A percentile compares a stretch with the other conserved stretches of the same genome.
Evolutionary conservation across 2,113 vertebrate species (phyloP).

Genomic region (Larimichthys polyactis): DNA sequence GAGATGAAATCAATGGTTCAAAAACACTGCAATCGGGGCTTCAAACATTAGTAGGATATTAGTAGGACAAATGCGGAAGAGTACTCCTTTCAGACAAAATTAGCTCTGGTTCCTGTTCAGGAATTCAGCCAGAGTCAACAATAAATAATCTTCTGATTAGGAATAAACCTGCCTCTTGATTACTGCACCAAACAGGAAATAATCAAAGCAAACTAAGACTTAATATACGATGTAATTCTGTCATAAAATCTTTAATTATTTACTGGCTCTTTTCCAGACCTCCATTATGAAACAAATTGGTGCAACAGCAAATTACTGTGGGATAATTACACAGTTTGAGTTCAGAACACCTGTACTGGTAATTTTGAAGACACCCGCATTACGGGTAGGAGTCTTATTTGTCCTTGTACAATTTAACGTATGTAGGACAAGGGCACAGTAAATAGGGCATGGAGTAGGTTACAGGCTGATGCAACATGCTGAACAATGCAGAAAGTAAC

Average conservation of each 20-base stretch:
- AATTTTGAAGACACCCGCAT: slow-evolving; percentile 23
- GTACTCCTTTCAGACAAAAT: no score
- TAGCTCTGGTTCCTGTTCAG: no score
- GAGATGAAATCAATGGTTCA: no score
- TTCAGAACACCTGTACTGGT: slow-evolving; percentile 37
- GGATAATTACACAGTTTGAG: slow-evolving; percentile 10
- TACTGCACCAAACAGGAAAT: not conserved
- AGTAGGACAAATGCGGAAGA: no score
- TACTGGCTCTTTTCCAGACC: not conserved
- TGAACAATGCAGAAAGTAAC: slow-evolving; percentile 47
- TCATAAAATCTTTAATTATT: not conserved
- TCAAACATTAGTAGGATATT: no score
- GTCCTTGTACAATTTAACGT: slow-evolving; percentile 28
- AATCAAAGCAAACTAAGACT: slow-evolving; percentile 11
- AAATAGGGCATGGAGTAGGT: slow-evolving; percentile 51
- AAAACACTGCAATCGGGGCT: no score
- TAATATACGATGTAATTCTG: not conserved
- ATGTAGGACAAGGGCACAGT: slow-evolving; percentile 69
- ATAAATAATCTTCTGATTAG: no score
- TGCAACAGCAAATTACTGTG: slow-evolving; percentile 11
- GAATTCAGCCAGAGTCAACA: no score
- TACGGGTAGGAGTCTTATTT: slow-evolving; percentile 26
- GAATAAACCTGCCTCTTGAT: no score
- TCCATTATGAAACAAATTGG: slow-evolving; percentile 9
- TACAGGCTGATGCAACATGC: slow-evolving; percentile 52